Base-by-base conservation (phyloP, 2,797 vertebrate species). In the Siniperca undulata region DNA sequence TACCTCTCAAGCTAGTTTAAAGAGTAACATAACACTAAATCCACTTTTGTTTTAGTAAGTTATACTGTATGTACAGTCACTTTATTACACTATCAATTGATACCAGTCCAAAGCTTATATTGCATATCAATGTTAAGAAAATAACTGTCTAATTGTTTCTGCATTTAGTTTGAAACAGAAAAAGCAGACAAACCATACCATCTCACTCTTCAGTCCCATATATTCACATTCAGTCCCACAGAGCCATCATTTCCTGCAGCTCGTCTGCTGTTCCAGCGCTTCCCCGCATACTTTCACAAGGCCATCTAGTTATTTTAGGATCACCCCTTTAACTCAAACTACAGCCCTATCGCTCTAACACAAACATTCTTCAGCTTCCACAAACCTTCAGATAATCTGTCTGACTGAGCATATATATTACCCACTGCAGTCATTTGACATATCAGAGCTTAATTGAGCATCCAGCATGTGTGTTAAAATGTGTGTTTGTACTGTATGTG, bases 281-380 rank as follows among this genome's bases (percentile, higher is more conserved):
- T 42, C 5, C 34, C 83, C 0, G 66, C 89, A 89, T 90, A 89
- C 88, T 95, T 94, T 95, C 94, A 93, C 93, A 93, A 90, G 90
- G 70, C 88, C 82, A 60, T 86, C 53, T 55, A 73, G 90, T 93
- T 95, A 95, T 96, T 95, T 95, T 92, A 88, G 91, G 92, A 93
- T 90, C 83, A 68, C 77, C 92, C 86, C 84, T 90, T 91, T 89
- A 91, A 91, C 48, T 89, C 68, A 86, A 91, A 93, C 87, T 90
- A 78, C 87, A 85, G 87, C 59, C 81, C 69, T 86, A 77, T 83
- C 16, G 22, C 71, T 86, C 69, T 5, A 87, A 90, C 87, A 88
- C 82, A 91, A 93, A 93, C 92, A 93, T 87, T 91, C 90, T 82
- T 84, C 53, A 77, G 84, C 88, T 86, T 93, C 86, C 86, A 88